phyloP scores from a whole-genome alignment of 2,113 vertebrate genomes.

The Condylura cristata region DNA sequence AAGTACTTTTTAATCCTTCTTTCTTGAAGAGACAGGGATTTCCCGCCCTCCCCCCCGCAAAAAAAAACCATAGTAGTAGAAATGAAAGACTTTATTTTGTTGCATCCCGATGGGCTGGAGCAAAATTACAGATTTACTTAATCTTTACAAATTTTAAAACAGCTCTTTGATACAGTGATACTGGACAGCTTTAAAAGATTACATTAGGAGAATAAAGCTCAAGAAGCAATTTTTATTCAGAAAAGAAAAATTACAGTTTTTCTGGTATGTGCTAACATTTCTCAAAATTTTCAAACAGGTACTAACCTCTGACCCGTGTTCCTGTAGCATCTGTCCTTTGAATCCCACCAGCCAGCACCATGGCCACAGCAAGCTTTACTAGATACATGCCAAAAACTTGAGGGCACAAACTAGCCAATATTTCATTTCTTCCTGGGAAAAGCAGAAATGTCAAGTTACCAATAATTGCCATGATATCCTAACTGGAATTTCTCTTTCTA shows the following conservation, averaged over 20 bases:
- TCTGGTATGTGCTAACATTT: neutral
- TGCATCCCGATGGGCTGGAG: neutral
- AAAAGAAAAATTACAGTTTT: neutral
- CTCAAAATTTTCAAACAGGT: slow-evolving; percentile 20
- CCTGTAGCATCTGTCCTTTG: slow-evolving; percentile 95
- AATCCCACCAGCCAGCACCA: slow-evolving; percentile 97
- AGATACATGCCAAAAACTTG: slow-evolving; percentile 98
- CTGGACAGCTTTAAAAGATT: neutral
- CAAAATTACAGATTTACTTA: neutral
- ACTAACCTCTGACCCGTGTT: slow-evolving; percentile 94
- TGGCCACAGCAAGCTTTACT: slow-evolving; percentile 95
- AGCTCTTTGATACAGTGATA: neutral
- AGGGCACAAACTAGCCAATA: slow-evolving; percentile 95
- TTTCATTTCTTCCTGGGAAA: slow-evolving; percentile 93
- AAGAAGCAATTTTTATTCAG: slow-evolving; percentile 24
- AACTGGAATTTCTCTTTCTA: slow-evolving; percentile 3
- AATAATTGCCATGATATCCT: slow-evolving; percentile 23
- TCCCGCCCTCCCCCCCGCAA: too few species aligned
- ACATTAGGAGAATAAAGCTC: slow-evolving; percentile 30
- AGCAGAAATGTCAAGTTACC: slow-evolving; percentile 53
- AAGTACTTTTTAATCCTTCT: slow-evolving; percentile 53
- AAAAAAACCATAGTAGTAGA: neutral
- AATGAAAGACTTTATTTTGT: slow-evolving; percentile 40
- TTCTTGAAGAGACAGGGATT: slow-evolving; percentile 8
- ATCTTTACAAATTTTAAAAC: slow-evolving; percentile 39